Evolutionary conservation across 2,113 vertebrate species (phyloP).

Genomic region (Bufo bufo): DNA sequence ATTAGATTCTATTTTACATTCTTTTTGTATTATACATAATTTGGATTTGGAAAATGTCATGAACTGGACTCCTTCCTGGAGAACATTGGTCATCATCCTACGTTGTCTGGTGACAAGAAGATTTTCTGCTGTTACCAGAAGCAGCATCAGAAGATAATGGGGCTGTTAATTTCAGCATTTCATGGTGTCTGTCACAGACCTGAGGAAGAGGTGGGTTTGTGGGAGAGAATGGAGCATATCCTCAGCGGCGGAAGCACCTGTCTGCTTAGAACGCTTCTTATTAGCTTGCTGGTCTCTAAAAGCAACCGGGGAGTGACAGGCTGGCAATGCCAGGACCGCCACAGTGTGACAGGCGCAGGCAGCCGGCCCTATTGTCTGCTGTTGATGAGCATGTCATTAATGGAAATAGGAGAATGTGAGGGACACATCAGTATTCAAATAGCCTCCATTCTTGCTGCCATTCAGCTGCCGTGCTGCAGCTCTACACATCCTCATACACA

Average conservation of each 20-base stretch:
- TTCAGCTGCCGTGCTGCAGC: constrained; percentile 74
- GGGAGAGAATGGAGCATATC: constrained; percentile 82
- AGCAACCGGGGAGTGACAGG: constrained; percentile 81
- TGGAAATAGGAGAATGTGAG: constrained; percentile 88
- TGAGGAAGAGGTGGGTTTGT: constrained; percentile 68
- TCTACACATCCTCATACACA: constrained; percentile 71
- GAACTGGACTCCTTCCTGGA: background rate
- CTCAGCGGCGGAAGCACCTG: constrained; percentile 89
- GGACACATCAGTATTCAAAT: constrained; percentile 95
- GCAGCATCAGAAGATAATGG: constrained; percentile 88
- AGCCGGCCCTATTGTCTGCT: constrained; percentile 91
- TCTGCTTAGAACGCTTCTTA: constrained; percentile 89
- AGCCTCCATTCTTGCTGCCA: constrained; percentile 86
- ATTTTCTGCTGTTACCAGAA: constrained; percentile 90
- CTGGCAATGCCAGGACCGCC: constrained; percentile 80
- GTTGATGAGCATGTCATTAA: constrained; percentile 95
- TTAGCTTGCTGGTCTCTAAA: constrained; percentile 87
- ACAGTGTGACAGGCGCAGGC: constrained; percentile 85
- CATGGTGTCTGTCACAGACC: constrained; percentile 84
- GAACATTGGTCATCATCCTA: background rate
- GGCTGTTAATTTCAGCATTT: constrained; percentile 90
- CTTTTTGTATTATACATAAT: background rate
- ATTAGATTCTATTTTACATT: background rate
- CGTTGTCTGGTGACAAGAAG: constrained; percentile 83
- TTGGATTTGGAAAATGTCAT: background rate